Base-by-base conservation (phyloP, 2,888 invertebrate species). In the Acrobeloides nanus region DNA sequence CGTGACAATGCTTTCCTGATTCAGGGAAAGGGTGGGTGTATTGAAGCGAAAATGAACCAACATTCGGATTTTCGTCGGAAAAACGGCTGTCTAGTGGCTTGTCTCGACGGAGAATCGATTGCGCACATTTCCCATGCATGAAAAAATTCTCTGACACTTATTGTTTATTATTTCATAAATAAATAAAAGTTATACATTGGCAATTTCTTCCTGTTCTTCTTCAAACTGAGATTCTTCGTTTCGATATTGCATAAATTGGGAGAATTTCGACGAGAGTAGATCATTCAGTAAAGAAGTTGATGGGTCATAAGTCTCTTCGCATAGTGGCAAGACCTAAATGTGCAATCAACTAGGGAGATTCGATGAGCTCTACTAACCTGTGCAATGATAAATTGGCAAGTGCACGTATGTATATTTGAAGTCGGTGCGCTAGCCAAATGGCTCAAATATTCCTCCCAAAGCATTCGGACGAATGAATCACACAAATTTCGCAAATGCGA, bases 371-470 rank as follows among this genome's bases (percentile, higher is more conserved):
- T 15, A 31, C 15, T 17, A 15, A 46, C 46, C 54, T 68, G 54
- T 3, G 55, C 51, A 17, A 61, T 42, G 33, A 62, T 43, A 40
- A 63, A 62, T 23, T 53, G 49, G 29, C 57, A 48, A 21, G 70
- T 67, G 12, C 64, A 52, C 3, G 61, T 55, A 50, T 71, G 71
- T 17, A 67, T 61, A 29, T 60, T 53, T 20, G 61, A 59, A 32
- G 58, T 51, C 12, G 61, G 48, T 20, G 51, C 56, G 24, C 52
- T 55, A 10, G 46, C 39, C 15, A 71, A 51, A 47, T 61, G 59
- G 15, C 57, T 38, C 26, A 65, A 50, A 39, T 66, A 62, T 43
- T 63, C 64, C 15, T 51, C 53, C 71, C 71, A 71, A 38, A 71
- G 33, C 34, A 59, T 55, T 15, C 55, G 48, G n/a, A 64, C 55